Percentiles rank a stretch among this genome's conserved stretches.
These are phyloP conservation scores for Drosophila subquinaria DNA, from an alignment of 2,888 invertebrate species.

Conservation along the genomic window DNA sequence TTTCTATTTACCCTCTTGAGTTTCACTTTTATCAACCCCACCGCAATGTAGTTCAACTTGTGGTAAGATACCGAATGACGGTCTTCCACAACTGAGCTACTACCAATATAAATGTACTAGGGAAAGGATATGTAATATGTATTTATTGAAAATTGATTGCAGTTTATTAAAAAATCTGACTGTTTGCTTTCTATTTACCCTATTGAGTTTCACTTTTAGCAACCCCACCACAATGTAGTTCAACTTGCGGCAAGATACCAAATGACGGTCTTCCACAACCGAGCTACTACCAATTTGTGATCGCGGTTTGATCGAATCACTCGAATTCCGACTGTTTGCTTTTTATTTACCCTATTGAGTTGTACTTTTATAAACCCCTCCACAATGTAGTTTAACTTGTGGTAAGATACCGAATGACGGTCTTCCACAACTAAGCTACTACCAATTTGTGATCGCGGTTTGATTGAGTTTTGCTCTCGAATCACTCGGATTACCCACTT, in stretches of 20 bases:
- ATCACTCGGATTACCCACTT: slow-evolving; percentile 56
- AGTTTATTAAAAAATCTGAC: background rate
- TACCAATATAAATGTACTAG: slow-evolving; percentile 11
- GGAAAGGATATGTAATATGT: slow-evolving; percentile 13
- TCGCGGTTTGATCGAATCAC: too few species aligned
- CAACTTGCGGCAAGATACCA: slow-evolving; percentile 58
- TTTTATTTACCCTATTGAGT: slow-evolving; percentile 38
- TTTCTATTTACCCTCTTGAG: slow-evolving; percentile 38
- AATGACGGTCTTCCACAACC: slow-evolving; percentile 39
- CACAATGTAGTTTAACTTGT: slow-evolving; percentile 71
- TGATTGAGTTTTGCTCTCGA: slow-evolving; percentile 11
- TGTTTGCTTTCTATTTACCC: slow-evolving; percentile 26
- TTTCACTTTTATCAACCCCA: slow-evolving; percentile 43
- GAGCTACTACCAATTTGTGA: background rate
- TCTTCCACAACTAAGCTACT: slow-evolving; percentile 34
- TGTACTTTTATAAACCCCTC: slow-evolving; percentile 40
- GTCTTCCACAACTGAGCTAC: slow-evolving; percentile 36
- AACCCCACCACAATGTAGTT: slow-evolving; percentile 65
- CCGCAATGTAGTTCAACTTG: slow-evolving; percentile 72
- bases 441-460: slow-evolving; percentile 16
- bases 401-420: slow-evolving; percentile 40
- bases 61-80: slow-evolving; percentile 40
- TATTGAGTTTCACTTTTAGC: slow-evolving; percentile 48
- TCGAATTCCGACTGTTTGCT: too few species aligned
- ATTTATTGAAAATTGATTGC: background rate